Evolutionary conservation across 2,888 invertebrate species (phyloP).

Genomic region (Drosophila mayaguana): DNA sequence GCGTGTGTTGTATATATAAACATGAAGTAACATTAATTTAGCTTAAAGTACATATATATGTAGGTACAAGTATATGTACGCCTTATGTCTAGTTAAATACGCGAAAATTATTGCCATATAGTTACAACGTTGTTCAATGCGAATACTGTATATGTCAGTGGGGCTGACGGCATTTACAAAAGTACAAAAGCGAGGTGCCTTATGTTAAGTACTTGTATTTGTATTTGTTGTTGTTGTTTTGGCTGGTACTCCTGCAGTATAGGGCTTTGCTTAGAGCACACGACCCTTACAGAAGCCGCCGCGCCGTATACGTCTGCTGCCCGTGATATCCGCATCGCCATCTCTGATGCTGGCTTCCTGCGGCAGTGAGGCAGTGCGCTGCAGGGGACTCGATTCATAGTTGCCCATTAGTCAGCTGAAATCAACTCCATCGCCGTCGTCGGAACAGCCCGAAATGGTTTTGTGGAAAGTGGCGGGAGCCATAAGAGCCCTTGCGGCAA

Average conservation of each 20-base stretch:
- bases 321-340: constrained; percentile 25
- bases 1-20: constrained; percentile 10
- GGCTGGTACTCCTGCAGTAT: not conserved
- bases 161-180: constrained; percentile 47
- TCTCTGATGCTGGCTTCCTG: constrained; percentile 38
- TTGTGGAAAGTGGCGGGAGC: constrained; percentile 85
- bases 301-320: constrained; percentile 63
- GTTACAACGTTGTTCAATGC: constrained; percentile 81
- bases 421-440: constrained; percentile 83
- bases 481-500: constrained; percentile 83
- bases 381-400: constrained; percentile 70
- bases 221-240: constrained; percentile 1
- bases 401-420: constrained; percentile 84
- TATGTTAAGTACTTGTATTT: constrained; percentile 23
- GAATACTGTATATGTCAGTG: constrained; percentile 60
- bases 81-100: constrained; percentile 69
- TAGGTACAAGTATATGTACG: constrained; percentile 10
- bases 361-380: constrained; percentile 77
- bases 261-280: constrained; percentile 51
- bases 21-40: constrained; percentile 39
- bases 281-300: constrained; percentile 81
- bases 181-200: constrained; percentile 63
- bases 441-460: constrained; percentile 84
- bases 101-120: constrained; percentile 81
- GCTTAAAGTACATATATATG: constrained; percentile 17